These are phyloP conservation scores for Priocnemis perturbator DNA, from an alignment of 2,888 invertebrate species.

Conservation along the genomic window DNA sequence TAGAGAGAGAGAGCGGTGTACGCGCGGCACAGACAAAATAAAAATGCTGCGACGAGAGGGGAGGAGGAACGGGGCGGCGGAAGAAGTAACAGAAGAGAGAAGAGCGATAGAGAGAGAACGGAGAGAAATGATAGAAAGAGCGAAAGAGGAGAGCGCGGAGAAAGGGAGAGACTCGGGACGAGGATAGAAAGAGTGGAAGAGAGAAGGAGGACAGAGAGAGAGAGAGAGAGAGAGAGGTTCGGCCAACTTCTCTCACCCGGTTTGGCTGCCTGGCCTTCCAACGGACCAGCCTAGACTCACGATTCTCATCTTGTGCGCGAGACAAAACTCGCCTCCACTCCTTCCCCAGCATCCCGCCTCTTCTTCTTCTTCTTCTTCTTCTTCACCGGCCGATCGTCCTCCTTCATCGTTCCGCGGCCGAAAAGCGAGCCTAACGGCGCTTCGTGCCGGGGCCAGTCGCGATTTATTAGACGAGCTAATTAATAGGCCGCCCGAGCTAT, in stretches of 20 bases:
- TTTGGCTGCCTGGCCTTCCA: slow-evolving; percentile 55
- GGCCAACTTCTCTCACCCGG: slow-evolving; percentile 62
- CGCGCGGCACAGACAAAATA: slow-evolving; percentile 71
- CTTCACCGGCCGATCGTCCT: neutral
- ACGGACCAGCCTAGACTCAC: slow-evolving; percentile 55
- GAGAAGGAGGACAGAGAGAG: slow-evolving; percentile 31
- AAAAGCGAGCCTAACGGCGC: slow-evolving; percentile 28
- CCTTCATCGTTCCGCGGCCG: slow-evolving; percentile 17
- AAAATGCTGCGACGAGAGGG: slow-evolving; percentile 55
- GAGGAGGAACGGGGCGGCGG: slow-evolving; percentile 26
- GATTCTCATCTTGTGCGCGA: slow-evolving; percentile 52
- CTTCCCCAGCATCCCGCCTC: slow-evolving; percentile 21
- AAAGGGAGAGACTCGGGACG: slow-evolving; percentile 24
- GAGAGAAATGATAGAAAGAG: slow-evolving; percentile 22
- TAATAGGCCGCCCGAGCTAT: slow-evolving; percentile 61
- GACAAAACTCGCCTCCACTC: slow-evolving; percentile 43
- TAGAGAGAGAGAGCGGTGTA: slow-evolving; percentile 52
- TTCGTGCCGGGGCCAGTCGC: slow-evolving; percentile 33
- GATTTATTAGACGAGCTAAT: slow-evolving; percentile 71
- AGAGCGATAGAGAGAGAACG: slow-evolving; percentile 34
- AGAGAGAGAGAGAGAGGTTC: slow-evolving; percentile 43
- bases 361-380: slow-evolving; percentile 4
- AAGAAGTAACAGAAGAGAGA: slow-evolving; percentile 27
- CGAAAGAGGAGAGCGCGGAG: slow-evolving; percentile 26
- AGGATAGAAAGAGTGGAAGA: slow-evolving; percentile 37